Conservation (phyloP, 2,888 invertebrate genomes). For the Cloeon dipterum region DNA sequence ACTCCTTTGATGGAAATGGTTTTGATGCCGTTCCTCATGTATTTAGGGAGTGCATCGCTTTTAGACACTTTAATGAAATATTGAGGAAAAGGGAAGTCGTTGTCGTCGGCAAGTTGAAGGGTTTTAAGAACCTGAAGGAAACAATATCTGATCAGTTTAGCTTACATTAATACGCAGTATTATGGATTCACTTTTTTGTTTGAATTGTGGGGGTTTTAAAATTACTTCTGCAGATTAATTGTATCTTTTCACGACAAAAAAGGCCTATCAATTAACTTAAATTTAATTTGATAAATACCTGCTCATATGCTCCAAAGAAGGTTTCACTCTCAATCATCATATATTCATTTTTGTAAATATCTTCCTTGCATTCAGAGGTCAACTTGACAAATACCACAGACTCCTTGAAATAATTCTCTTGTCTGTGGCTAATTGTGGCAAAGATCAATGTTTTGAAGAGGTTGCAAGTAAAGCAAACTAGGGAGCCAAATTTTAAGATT, state of each 20-base stretch:
- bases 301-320: constrained; percentile 62
- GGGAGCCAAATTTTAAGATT: constrained; percentile 42
- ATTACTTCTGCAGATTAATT: no score
- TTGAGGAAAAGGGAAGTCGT: constrained; percentile 40
- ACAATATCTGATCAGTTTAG: no score
- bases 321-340: constrained; percentile 53
- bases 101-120: no score
- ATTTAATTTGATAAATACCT: no score
- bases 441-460: constrained; percentile 42
- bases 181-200: no score
- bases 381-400: constrained; percentile 25
- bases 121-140: no score
- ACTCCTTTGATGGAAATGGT: no score
- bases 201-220: no score
- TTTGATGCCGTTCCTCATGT: no score
- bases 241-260: no score
- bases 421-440: constrained; percentile 38
- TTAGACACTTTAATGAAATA: constrained; percentile 33
- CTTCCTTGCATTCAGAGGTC: constrained; percentile 11
- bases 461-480: constrained; percentile 46
- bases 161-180: no score
- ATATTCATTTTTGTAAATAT: constrained; percentile 15
- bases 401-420: constrained; percentile 22
- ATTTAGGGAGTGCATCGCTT: constrained; percentile 16
- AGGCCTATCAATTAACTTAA: no score